These are phyloP conservation scores for Gymnothorax reevesii DNA, from an alignment of 2,797 vertebrate species.

Conservation along the genomic window DNA sequence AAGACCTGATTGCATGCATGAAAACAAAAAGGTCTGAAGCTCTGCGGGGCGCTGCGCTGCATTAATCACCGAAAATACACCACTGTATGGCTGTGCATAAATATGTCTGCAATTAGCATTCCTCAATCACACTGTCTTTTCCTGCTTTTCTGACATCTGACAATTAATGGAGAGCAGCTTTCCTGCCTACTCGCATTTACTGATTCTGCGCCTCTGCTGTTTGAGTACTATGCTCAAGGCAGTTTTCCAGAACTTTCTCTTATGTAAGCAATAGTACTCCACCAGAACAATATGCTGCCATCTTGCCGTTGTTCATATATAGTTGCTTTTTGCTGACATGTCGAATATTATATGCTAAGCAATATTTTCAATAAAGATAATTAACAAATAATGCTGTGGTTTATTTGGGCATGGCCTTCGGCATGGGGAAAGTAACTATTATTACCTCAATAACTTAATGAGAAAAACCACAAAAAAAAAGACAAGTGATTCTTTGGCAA, in stretches of 20 bases:
- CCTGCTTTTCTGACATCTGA: background rate
- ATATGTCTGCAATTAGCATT: conserved; percentile 19
- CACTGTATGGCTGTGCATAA: background rate
- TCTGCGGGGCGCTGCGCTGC: background rate
- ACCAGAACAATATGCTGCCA: background rate
- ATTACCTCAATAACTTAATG: too few species aligned
- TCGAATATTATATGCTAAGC: too few species aligned
- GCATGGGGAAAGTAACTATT: too few species aligned
- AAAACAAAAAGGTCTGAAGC: background rate
- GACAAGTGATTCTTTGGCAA: too few species aligned
- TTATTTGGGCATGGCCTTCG: too few species aligned
- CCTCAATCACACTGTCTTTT: background rate
- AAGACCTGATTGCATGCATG: background rate
- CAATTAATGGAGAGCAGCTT: conserved; percentile 8
- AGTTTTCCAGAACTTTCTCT: background rate
- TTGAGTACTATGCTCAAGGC: background rate
- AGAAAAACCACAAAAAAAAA: too few species aligned
- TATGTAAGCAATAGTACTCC: background rate
- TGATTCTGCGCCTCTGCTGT: background rate
- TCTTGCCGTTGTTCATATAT: background rate
- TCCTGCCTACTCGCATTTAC: background rate
- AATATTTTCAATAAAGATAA: too few species aligned
- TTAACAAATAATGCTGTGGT: too few species aligned
- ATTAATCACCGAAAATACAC: background rate
- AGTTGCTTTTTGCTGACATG: background rate